Evolutionary conservation across 2,797 vertebrate genomes (phyloP).

Genomic region (Notamacropus eugenii): DNA sequence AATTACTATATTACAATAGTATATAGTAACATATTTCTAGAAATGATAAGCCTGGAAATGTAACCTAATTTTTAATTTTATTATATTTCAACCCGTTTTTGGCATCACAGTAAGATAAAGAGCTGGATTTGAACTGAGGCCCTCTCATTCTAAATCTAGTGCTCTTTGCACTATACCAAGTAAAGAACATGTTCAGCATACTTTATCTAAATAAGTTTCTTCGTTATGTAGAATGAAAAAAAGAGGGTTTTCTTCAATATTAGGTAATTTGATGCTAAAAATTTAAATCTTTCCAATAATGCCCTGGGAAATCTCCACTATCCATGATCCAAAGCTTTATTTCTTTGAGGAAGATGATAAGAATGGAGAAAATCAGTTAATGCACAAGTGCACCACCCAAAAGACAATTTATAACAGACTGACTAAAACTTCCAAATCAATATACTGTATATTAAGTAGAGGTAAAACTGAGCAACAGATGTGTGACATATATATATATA

Average conservation of each 20-base stretch:
- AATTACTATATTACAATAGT: not conserved
- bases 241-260: not conserved
- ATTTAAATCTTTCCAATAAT: not conserved
- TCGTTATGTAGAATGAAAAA: not conserved
- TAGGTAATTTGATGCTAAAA: not conserved
- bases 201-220: not conserved
- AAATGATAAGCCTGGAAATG: not conserved
- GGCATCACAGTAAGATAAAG: not conserved
- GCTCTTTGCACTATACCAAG: not conserved
- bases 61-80: not conserved
- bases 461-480: conserved; percentile 67
- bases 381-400: conserved; percentile 63
- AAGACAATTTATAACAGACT: conserved; percentile 51
- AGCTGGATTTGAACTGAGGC: not conserved
- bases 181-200: not conserved
- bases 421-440: conserved; percentile 25
- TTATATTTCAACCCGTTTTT: not conserved
- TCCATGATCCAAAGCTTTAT: not conserved
- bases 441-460: conserved; percentile 65
- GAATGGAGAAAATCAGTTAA: conserved; percentile 6
- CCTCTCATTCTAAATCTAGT: not conserved
- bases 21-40: not conserved
- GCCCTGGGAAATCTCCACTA: not conserved
- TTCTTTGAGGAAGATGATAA: not conserved
- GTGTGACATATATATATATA: conserved; percentile 13